Conservation (phyloP, 2,113 vertebrate genomes). For the Takifugu bimaculatus region DNA sequence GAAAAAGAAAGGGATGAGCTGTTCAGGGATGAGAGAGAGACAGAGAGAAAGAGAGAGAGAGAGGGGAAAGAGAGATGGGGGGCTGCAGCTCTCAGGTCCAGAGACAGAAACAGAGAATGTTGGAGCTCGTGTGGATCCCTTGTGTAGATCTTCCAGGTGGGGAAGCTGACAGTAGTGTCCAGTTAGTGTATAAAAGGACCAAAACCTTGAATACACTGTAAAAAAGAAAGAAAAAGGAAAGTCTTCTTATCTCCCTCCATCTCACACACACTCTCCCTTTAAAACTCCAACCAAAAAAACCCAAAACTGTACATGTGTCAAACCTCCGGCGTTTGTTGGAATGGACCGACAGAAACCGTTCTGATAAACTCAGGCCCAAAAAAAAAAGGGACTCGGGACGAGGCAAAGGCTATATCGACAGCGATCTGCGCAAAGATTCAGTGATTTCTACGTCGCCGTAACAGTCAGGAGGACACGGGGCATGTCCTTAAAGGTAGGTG, state of each 20-base stretch:
- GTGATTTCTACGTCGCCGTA: conserved; percentile 63
- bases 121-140: conserved; percentile 22
- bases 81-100: conserved; percentile 51
- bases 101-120: conserved; percentile 34
- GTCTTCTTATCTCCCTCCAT: conserved; percentile 17
- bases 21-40: conserved; percentile 40
- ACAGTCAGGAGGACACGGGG: conserved; percentile 78
- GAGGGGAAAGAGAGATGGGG: conserved; percentile 53
- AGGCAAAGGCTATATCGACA: conserved; percentile 73
- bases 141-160: conserved; percentile 25
- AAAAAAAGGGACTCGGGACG: conserved; percentile 48
- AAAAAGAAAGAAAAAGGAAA: not conserved
- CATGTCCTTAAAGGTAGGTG: conserved; percentile 80
- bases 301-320: conserved; percentile 57
- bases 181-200: conserved; percentile 11
- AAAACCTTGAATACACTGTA: conserved; percentile 18
- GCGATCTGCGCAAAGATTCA: conserved; percentile 74
- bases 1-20: conserved; percentile 4
- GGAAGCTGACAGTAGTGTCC: conserved; percentile 28
- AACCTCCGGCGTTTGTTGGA: conserved; percentile 49
- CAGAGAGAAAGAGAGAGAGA: conserved; percentile 23
- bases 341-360: conserved; percentile 56
- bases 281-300: conserved; percentile 1
- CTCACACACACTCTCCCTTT: conserved; percentile 31
- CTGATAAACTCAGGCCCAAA: conserved; percentile 54